Evolutionary conservation across 2,888 invertebrate species (phyloP), one percentile per base, ranked within the genome.

Genomic region (Heliconius sara): DNA sequence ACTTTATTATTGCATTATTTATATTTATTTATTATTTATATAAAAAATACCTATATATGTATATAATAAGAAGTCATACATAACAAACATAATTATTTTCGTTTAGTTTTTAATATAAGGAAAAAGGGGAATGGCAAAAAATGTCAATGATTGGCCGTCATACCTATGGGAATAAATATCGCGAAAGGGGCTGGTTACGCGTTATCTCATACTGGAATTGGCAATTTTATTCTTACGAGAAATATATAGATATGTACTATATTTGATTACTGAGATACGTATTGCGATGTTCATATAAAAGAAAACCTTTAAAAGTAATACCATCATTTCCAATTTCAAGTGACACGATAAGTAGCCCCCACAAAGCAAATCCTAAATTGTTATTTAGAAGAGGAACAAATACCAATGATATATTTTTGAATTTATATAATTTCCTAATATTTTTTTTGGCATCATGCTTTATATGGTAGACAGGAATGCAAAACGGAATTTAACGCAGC

Each of bases 121-220:
- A 87, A 88, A 88, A 87, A 83, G 79, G 86, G 86, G 88, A 89
- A 89, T 87, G 47, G 89, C 89, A 60, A 60, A 60, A 90, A 89
- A 91, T 92, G 89, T 91, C 93, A 92, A 93, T 94, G 95, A 95
- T 94, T 93, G 93, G 93, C 91, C 90, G 91, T 89, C 91, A 91
- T 93, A 91, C 95, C 93, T 91, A 87, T 89, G 94, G 94, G 95
- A 95, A 95, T 95, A 94, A 90, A 93, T 93, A 93, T 91, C 84
- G 87, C 85, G 85, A 81, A 19, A 83, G 84, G 86, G 86, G 87
- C 86, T 86, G 85, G 86, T 85, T 88, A 89, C 90, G 89, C 91
- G 91, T 82, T 91, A 91, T 90, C 90, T 90, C 87, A 87, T 88
- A 87, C 87, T 88, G 87, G 89, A 91, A 92, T 92, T 91, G 91